Base-by-base conservation (phyloP, 2,888 invertebrate species). In the Zaprionus bogoriensis region DNA sequence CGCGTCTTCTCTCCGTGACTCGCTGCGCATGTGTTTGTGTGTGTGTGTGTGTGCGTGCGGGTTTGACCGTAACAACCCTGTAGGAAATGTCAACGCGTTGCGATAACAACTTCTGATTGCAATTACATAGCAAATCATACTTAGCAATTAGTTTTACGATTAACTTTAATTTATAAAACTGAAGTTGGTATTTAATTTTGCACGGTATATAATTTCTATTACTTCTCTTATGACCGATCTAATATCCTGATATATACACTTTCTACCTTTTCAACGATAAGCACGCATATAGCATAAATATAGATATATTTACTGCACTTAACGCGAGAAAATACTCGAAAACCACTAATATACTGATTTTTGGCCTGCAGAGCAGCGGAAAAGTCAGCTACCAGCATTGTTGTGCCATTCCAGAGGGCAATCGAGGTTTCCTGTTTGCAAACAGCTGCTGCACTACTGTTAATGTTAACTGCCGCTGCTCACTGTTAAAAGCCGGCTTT, bases 401-500 rank as follows among this genome's bases (percentile, higher is more conserved):
- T 30, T 20, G 23, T 22, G 47, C 17, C n/a, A 14, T 47, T 62
- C 48, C 61, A 67, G 50, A 38, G 27, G 46, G 61, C 57, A 55
- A 45, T 48, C 48, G 32, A 14, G 50, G 66, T 78, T 72, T 79
- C 82, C 79, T 81, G 85, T 77, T 77, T 67, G 20, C 57, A 44
- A 69, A 69, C 72, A 74, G 81, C 74, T 64, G 81, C 45, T 53
- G 32, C 14, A 38, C 53, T 39, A 44, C 59, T 64, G 67, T 64
- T 71, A 65, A 67, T 84, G 78, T 84, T 75, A 82, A 67, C 50
- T 70, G 62, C n/a, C 12, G 12, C 44, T 74, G 47, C 57, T 54
- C 51, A 50, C 63, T 72, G 71, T 74, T 72, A 74, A 74, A 55
- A 74, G 74, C 59, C 74, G 59, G 74, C 59, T 74, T 44, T 22